Base-by-base conservation (phyloP, 2,113 vertebrate species). In the Forbesichthys agassizii region DNA sequence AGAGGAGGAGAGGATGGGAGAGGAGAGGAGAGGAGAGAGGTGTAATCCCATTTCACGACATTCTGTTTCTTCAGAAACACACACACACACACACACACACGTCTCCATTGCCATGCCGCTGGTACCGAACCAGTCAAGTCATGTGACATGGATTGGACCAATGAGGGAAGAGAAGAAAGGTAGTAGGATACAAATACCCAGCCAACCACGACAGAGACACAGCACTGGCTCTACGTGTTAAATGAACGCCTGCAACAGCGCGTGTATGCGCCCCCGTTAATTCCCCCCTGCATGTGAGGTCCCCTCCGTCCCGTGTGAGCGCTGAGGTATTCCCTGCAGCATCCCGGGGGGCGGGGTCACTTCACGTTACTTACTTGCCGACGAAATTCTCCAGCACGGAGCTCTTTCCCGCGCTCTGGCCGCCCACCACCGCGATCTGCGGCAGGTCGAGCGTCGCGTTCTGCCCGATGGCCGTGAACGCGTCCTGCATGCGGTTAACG, bases 351-450 rank as follows among this genome's bases (percentile, higher is more conserved):
- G 61, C 36, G 46, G 11, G 47, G 60, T 11, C 27, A 27, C 27
- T 1, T 47, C 2, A 66, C 65, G 48, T 4, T 51, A 83, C 93
- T 92, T 87, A 98, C 96, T 92, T 96, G 64, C 96, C 96, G 33
- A 98, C 96, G 87, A 98, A 98, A 94, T 97, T 97, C 92, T 98
- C 96, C 82, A 98, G 85, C 60, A 98, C 96, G 0, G 96, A 98
- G 95, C 96, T 98, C 91, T 98, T 98, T 48, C 96, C 96, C 4
- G 96, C 96, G 87, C 96, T 97, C 91, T 98, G 96, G 4, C 96
- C 96, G 33, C 96, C 96, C 14, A 98, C 96, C 87, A 98, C 96
- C 0, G 95, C 96, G 76, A 98, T 98, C 93, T 98, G 96, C 68
- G 96, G 96, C 79, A 98, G 94, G 86, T 98, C 96, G 48, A 98